Base-by-base conservation (phyloP, 2,113 vertebrate species). In the Sapayoa aenigma region DNA sequence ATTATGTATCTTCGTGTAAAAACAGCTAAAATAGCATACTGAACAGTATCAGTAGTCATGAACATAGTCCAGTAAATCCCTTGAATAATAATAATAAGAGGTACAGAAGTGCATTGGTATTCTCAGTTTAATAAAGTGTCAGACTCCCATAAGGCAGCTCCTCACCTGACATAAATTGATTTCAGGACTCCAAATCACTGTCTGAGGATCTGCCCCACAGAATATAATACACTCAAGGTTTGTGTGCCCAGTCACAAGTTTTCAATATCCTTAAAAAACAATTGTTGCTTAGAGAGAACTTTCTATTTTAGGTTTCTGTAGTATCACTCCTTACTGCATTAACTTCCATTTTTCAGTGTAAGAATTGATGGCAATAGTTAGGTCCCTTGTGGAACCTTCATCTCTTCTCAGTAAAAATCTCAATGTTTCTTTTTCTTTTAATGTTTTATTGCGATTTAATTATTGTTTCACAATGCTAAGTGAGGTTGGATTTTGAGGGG, bases 61-160 rank as follows among this genome's bases (percentile, higher is more conserved):
- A 87, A 44, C 73, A 65, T 22, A 76, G 55, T 73, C 37, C 28
- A 46, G 22, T 87, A 88, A 92, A 79, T 84, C 44, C 33, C 52
- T 58, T 58, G 53, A 84, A 91, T 92, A 84, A 49, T 87, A 93
- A 85, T 53, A 25, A 52, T 81, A 68, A 68, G 65, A 74, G 55
- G 5, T 63, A 30, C 25, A 41, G 59, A 72, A 46, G 50, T 60
- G 66, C n/a, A 41, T 72, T 3, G 4, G 46, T 87, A 87, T 83
- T 92, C 79, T 93, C 78, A 83, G 55, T 39, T 91, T 88, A 93
- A 86, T 94, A 42, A 47, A 93, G 33, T 37, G 41, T 73, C 90
- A 79, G 31, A 37, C 49, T 87, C 58, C 83, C 46, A 5, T 28
- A 73, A 87, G 67, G 28, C 58, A 83, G n/a, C 53, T 91, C 49